Evolutionary conservation across 2,797 vertebrate species (phyloP).

Genomic region (Epinephelus awoara): DNA sequence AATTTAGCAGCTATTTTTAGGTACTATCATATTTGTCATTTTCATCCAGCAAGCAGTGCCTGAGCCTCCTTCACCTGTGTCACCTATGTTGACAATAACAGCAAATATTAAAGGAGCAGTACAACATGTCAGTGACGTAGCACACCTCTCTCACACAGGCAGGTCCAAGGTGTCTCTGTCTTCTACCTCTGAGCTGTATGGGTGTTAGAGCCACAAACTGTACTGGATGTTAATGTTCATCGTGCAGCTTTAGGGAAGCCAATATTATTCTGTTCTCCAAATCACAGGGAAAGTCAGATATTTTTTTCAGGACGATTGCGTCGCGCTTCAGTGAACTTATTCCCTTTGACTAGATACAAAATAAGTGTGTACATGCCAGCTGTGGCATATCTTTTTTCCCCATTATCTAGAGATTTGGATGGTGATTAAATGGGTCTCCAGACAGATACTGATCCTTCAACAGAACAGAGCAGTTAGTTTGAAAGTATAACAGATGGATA

Average conservation of each 20-base stretch:
- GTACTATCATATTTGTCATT: conserved; percentile 16
- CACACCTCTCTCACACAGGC: background rate
- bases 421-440: conserved; percentile 22
- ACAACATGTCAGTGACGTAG: background rate
- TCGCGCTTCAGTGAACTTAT: conserved; percentile 53
- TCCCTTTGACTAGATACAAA: conserved; percentile 57
- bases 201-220: background rate
- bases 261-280: conserved; percentile 48
- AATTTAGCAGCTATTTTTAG: conserved; percentile 41
- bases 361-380: conserved; percentile 55
- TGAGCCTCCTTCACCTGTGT: no score
- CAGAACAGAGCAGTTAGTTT: background rate
- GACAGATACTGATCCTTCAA: conserved; percentile 11
- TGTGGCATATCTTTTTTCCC: conserved; percentile 33
- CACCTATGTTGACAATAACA: background rate
- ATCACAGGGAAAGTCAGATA: conserved; percentile 36
- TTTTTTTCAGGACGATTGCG: conserved; percentile 34
- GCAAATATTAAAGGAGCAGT: conserved; percentile 11
- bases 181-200: background rate
- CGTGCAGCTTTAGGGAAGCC: conserved; percentile 41
- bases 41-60: conserved; percentile 16
- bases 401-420: conserved; percentile 41
- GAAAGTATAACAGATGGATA: background rate
- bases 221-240: conserved; percentile 16
- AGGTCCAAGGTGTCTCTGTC: conserved; percentile 2